Percentiles rank a stretch among this genome's conserved stretches.
These are phyloP conservation scores for Apamea sordens DNA, from an alignment of 2,888 invertebrate species.

Conservation along the genomic window DNA sequence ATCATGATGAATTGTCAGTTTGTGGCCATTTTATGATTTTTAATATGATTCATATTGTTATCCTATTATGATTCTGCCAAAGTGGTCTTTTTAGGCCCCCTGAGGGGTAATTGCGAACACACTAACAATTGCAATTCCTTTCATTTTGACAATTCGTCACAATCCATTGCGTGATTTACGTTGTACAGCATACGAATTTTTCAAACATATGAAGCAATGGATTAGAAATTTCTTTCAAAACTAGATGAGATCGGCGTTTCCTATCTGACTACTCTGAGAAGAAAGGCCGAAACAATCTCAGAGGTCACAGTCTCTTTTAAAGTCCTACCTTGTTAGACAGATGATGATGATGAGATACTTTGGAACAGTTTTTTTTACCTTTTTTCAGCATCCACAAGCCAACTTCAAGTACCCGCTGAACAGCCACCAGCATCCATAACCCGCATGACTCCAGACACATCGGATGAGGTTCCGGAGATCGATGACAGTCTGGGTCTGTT, in stretches of 20 bases:
- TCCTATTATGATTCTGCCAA: too few species aligned
- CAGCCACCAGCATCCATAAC: neutral
- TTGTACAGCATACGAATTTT: neutral
- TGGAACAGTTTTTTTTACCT: neutral
- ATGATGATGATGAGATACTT: neutral
- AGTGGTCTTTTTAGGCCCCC: too few species aligned
- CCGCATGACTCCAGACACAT: slow-evolving; percentile 61
- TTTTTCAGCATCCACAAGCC: slow-evolving; percentile 22
- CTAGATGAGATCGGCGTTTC: neutral
- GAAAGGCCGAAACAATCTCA: neutral
- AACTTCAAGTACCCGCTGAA: neutral
- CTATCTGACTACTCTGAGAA: neutral
- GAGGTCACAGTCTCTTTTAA: neutral
- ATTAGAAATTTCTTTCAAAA: neutral
- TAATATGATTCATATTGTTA: too few species aligned
- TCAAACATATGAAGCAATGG: neutral
- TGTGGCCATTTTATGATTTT: too few species aligned
- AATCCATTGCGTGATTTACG: neutral
- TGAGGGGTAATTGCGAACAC: too few species aligned
- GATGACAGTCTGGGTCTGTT: slow-evolving; percentile 83
- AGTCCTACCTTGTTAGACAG: neutral
- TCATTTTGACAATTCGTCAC: neutral
- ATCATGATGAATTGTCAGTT: too few species aligned
- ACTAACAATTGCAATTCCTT: neutral
- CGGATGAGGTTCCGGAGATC: slow-evolving; percentile 73